Evolutionary conservation across 2,888 invertebrate species (phyloP), one percentile per base, ranked within the genome.

Genomic region (Polymixis lichenea): DNA sequence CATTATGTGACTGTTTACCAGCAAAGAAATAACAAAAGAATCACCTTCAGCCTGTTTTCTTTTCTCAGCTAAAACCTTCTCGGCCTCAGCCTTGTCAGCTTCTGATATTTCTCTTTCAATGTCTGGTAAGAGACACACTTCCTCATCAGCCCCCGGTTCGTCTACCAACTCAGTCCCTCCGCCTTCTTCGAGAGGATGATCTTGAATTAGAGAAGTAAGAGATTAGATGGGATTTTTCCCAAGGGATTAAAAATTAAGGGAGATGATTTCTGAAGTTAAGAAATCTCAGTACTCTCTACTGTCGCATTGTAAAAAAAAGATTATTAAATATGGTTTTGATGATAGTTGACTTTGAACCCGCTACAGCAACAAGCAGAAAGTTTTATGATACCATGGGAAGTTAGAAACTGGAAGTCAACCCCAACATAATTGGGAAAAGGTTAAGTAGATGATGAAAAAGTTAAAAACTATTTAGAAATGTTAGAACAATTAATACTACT

Each of bases 41-140:
- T 66, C 78, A 88, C 89, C 90, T 89, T 95, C 95, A 80, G 95
- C 95, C 79, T 90, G 92, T 87, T 95, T 95, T 67, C 94, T 90
- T 81, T 96, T 96, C 71, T 95, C 95, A n/a, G 96, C 96, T 58
- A 96, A 88, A n/a, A 92, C 95, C 80, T 95, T 95, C 69, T 92
- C 95, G 0, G 97, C 97, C 76, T 97, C 97, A 70, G 97, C 97
- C 88, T 97, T 97, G 87, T 98, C 98, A 0, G 97, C 97, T 86
- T 98, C 97, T 0, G 97, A 97, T 80, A 97, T 97, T 89, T 97
- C 97, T 78, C 97, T 95, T 77, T 97, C 97, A 0, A 97, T 97
- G 88, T 98, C 98, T 0, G 98, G 98, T 81, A 98, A 96, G 9
- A 98, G 96, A 78, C 98, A 98, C 13, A 98, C 95, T 88, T 98